phyloP scores from a whole-genome alignment of 2,888 invertebrate genomes.

The Abrostola tripartita region DNA sequence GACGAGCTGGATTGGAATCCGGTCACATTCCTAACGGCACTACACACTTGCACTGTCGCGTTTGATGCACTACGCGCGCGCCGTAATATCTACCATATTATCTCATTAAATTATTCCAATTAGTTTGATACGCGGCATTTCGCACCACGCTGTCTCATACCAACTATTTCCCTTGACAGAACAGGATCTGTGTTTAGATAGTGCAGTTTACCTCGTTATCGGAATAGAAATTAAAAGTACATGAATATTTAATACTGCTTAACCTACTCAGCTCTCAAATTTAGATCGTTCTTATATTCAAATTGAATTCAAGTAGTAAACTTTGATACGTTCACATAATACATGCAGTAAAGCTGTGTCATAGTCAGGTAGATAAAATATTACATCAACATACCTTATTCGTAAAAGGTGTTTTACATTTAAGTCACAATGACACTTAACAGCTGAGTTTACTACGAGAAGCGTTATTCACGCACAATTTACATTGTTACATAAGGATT shows the following conservation, averaged over 20 bases:
- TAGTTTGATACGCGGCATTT: slow-evolving; percentile 51
- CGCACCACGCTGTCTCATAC: slow-evolving; percentile 54
- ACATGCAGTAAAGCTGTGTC: slow-evolving; percentile 4
- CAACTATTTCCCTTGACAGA: slow-evolving; percentile 26
- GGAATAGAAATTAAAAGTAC: slow-evolving; percentile 27
- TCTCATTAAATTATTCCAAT: slow-evolving; percentile 62
- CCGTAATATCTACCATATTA: slow-evolving; percentile 50
- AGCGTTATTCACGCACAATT: slow-evolving; percentile 49
- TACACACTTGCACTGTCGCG: slow-evolving; percentile 75
- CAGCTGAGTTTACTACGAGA: slow-evolving; percentile 64
- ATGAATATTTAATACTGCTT: slow-evolving; percentile 28
- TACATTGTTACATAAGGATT: slow-evolving; percentile 43
- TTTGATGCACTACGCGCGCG: slow-evolving; percentile 68
- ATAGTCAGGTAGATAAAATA: slow-evolving; percentile 40
- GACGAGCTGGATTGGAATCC: slow-evolving; percentile 75
- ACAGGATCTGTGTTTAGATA: slow-evolving; percentile 43
- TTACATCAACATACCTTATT: slow-evolving; percentile 58
- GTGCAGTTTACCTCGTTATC: slow-evolving; percentile 27
- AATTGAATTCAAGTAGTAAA: neutral
- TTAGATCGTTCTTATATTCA: neutral
- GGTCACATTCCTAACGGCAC: slow-evolving; percentile 82
- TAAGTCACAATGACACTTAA: slow-evolving; percentile 53
- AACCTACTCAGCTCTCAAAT: neutral
- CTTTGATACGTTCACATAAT: neutral
- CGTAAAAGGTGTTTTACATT: slow-evolving; percentile 52